Conservation (phyloP, 23 tunicate genomes). For the Halocynthia aurantium region DNA sequence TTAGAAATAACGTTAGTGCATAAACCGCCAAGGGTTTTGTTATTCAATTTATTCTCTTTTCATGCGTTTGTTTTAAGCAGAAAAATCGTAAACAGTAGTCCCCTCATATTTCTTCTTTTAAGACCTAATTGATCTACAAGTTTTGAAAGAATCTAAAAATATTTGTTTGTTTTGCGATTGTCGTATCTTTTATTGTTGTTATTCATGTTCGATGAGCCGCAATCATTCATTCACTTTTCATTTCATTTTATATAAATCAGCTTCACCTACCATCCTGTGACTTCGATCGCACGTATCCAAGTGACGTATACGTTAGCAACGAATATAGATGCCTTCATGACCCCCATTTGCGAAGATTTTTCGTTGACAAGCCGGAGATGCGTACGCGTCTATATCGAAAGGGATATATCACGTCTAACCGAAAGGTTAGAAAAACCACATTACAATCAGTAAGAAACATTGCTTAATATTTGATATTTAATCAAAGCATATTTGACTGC, state of each 20-base stretch:
- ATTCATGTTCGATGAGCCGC: too few relatives aligned
- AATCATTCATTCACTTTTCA: too few relatives aligned
- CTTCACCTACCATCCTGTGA: conserved; percentile 51
- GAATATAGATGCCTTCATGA: conserved; percentile 62
- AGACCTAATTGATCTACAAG: too few relatives aligned
- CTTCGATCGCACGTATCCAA: conserved; percentile 58
- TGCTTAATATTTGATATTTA: background rate
- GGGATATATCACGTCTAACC: conserved; percentile 32
- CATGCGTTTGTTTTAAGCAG: too few relatives aligned
- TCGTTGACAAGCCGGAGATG: conserved; percentile 26
- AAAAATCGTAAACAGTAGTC: too few relatives aligned
- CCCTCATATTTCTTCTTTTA: background rate
- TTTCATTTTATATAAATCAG: conserved; percentile 1
- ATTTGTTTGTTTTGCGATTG: too few relatives aligned
- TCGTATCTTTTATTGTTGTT: too few relatives aligned
- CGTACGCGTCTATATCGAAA: conserved; percentile 12
- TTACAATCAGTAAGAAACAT: background rate
- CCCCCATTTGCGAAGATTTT: conserved; percentile 39
- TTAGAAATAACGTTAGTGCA: too few relatives aligned
- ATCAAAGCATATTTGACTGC: background rate
- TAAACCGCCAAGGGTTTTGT: too few relatives aligned
- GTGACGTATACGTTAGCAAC: conserved; percentile 59
- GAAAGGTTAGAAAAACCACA: conserved; percentile 25
- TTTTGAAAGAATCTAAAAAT: too few relatives aligned
- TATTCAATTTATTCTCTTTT: background rate